These are phyloP conservation scores for Oxyteleia sp. DNA, from an alignment of 2,888 invertebrate genomes.

Conservation along the genomic window DNA sequence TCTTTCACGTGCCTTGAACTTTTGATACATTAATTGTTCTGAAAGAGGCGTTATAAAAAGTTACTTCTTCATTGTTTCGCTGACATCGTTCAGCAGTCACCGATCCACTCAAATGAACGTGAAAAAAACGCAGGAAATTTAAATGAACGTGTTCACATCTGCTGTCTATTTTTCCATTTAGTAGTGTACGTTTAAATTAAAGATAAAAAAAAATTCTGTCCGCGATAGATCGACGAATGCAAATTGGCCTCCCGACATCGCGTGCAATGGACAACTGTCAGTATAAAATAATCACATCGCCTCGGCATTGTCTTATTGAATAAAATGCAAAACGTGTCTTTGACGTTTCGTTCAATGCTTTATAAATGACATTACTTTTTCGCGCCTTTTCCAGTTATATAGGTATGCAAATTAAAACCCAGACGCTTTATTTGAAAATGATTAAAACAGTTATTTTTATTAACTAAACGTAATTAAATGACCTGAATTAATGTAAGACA, in stretches of 20 bases:
- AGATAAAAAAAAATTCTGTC: constrained; percentile 48
- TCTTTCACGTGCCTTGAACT: neutral
- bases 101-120: constrained; percentile 22
- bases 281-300: constrained; percentile 42
- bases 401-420: too few relatives aligned
- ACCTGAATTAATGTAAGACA: too few relatives aligned
- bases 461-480: too few relatives aligned
- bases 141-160: constrained; percentile 61
- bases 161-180: constrained; percentile 47
- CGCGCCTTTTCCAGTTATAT: too few relatives aligned
- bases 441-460: too few relatives aligned
- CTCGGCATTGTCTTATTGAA: constrained; percentile 36
- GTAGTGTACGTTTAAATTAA: constrained; percentile 44
- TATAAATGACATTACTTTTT: too few relatives aligned
- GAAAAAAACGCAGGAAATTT: constrained; percentile 32
- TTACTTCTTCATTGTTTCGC: constrained; percentile 23
- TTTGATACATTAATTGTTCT: constrained; percentile 15
- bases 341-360: too few relatives aligned
- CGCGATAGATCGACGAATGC: constrained; percentile 49
- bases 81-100: constrained; percentile 16
- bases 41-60: constrained; percentile 14
- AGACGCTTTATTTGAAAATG: too few relatives aligned
- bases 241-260: constrained; percentile 40
- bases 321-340: constrained; percentile 33
- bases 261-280: constrained; percentile 34